Conservation (phyloP, 2,113 vertebrate species). For the Oplegnathus fasciatus region DNA sequence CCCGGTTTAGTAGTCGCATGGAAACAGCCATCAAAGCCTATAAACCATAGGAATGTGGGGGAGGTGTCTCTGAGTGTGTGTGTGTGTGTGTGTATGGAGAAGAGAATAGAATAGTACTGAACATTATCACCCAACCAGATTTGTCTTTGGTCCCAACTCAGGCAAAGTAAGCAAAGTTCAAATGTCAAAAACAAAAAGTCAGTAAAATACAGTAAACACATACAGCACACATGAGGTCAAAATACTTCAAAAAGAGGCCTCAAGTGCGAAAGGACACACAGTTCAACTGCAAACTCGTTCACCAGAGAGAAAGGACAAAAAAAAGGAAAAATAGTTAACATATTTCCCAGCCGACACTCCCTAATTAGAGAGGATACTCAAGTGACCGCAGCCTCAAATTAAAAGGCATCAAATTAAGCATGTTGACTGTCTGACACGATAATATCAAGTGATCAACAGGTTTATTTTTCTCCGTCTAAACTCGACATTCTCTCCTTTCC, state of each 20-base stretch:
- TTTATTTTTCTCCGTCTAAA: slow-evolving; percentile 55
- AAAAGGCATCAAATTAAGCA: slow-evolving; percentile 39
- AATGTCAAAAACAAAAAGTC: neutral
- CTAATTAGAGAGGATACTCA: slow-evolving; percentile 36
- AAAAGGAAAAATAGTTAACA: neutral
- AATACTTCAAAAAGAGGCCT: neutral
- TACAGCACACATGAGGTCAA: neutral
- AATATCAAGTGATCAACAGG: slow-evolving; percentile 60
- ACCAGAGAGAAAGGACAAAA: neutral
- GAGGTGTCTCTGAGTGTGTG: slow-evolving; percentile 42
- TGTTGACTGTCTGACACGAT: slow-evolving; percentile 9
- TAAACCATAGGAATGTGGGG: slow-evolving; percentile 73
- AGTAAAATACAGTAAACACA: neutral
- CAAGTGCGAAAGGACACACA: neutral
- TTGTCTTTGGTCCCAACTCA: neutral
- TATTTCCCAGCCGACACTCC: neutral
- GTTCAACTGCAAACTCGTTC: neutral
- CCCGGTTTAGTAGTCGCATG: slow-evolving; percentile 63
- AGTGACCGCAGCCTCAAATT: slow-evolving; percentile 24
- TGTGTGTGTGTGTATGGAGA: neutral
- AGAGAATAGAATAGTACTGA: slow-evolving; percentile 27
- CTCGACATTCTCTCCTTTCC: slow-evolving; percentile 20
- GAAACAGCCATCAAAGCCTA: slow-evolving; percentile 72
- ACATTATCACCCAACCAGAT: slow-evolving; percentile 13
- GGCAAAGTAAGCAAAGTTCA: neutral